These are phyloP conservation scores for Ameiurus melas DNA, from an alignment of 2,113 vertebrate genomes.

Conservation along the genomic window DNA sequence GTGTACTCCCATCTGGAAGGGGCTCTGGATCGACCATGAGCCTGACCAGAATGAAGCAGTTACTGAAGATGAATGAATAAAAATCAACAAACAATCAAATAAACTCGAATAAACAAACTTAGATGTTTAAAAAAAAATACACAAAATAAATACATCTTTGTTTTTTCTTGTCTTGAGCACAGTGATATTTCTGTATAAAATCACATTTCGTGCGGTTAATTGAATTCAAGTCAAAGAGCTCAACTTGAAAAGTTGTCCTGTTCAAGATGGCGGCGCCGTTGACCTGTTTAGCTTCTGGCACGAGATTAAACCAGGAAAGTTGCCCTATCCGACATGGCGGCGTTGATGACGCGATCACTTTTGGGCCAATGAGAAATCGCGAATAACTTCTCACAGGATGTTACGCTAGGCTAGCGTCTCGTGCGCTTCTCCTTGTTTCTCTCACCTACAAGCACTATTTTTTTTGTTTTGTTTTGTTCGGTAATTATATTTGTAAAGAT, in stretches of 20 bases:
- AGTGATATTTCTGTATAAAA: neutral
- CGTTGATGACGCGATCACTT: neutral
- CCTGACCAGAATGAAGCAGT: neutral
- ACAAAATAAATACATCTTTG: neutral
- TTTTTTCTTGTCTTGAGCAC: neutral
- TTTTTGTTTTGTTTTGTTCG: neutral
- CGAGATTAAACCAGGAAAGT: neutral
- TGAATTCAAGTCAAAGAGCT: neutral
- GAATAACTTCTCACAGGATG: neutral
- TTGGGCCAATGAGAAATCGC: neutral
- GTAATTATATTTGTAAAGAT: neutral
- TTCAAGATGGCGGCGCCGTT: neutral
- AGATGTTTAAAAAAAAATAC: neutral
- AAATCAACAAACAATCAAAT: neutral
- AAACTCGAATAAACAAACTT: neutral
- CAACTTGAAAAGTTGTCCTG: neutral
- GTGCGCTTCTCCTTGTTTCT: neutral
- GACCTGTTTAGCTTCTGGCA: neutral
- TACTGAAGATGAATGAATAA: neutral
- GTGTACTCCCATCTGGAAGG: neutral
- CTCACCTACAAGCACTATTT: neutral
- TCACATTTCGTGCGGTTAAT: neutral
- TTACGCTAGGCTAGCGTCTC: neutral
- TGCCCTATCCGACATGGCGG: slow-evolving; percentile 9
- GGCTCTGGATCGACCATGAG: neutral